Evolutionary conservation across 1,140 invertebrate species (phyloP).

Genomic region (Hetaerina americana): DNA sequence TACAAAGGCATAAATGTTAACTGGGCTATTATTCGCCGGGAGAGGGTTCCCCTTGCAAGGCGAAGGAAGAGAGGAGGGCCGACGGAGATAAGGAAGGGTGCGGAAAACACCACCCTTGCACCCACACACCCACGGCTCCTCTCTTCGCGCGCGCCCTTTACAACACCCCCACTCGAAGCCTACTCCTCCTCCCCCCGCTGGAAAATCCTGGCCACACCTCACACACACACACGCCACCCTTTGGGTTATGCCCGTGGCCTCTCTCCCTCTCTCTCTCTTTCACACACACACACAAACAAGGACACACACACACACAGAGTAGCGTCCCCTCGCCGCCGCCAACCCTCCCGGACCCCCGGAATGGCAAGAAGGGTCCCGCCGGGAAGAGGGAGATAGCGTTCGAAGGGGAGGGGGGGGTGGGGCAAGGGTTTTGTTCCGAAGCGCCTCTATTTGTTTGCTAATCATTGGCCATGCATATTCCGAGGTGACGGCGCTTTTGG

Average conservation of each 20-base stretch:
- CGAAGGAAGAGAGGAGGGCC: background rate
- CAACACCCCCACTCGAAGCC: too few species aligned
- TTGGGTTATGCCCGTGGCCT: too few species aligned
- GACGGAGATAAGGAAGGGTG: background rate
- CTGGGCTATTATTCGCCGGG: slow-evolving; percentile 13
- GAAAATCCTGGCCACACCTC: too few species aligned
- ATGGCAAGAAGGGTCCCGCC: background rate
- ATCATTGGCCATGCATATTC: background rate
- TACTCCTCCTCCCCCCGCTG: too few species aligned
- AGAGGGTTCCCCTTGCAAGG: background rate
- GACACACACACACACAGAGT: too few species aligned
- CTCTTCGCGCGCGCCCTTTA: background rate
- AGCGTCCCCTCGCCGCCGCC: too few species aligned
- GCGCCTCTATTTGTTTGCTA: background rate
- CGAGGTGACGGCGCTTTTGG: background rate
- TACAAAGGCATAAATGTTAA: slow-evolving; percentile 17
- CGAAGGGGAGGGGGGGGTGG: too few species aligned
- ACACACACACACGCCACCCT: too few species aligned
- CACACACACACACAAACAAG: too few species aligned
- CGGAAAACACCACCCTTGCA: background rate
- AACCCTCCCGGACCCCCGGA: too few species aligned
- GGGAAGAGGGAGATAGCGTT: background rate
- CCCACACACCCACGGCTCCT: background rate
- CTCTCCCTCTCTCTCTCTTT: too few species aligned
- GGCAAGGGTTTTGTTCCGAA: background rate